These are phyloP conservation scores for Aspidoscelis tigris DNA, from an alignment of 2,113 vertebrate genomes.

Conservation along the genomic window DNA sequence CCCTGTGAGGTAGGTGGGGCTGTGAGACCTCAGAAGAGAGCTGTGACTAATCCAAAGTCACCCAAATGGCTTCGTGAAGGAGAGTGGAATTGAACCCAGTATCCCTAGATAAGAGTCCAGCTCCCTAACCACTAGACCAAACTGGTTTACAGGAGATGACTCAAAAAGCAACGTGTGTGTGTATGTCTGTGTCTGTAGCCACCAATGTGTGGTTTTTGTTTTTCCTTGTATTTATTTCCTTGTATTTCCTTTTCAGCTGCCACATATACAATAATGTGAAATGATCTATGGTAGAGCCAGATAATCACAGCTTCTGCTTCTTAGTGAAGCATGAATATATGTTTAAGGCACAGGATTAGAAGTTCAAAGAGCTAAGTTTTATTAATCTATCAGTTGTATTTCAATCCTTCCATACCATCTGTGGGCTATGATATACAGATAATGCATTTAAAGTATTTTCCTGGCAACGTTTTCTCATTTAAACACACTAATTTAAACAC, in stretches of 20 bases:
- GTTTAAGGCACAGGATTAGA: not conserved
- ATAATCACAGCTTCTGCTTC: not conserved
- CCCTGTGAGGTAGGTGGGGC: too few relatives aligned
- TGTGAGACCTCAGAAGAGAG: too few relatives aligned
- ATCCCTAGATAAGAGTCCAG: too few relatives aligned
- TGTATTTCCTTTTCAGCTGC: not conserved
- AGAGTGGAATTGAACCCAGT: too few relatives aligned
- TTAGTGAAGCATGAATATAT: not conserved
- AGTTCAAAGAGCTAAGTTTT: not conserved
- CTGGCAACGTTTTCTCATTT: too few relatives aligned
- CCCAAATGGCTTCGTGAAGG: too few relatives aligned
- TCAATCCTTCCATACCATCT: not conserved
- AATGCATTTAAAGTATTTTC: too few relatives aligned
- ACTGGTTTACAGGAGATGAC: too few relatives aligned
- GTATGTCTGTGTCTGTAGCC: not conserved
- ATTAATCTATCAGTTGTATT: not conserved
- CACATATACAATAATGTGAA: not conserved
- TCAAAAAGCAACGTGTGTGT: too few relatives aligned
- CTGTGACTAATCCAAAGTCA: too few relatives aligned
- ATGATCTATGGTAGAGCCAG: not conserved
- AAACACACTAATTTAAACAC: not conserved
- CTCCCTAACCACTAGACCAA: too few relatives aligned
- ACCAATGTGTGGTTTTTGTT: not conserved
- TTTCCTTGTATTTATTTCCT: not conserved
- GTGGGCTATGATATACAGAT: too few relatives aligned